Conservation (phyloP, 2,797 vertebrate genomes). For the Pantherophis vulpinus region DNA sequence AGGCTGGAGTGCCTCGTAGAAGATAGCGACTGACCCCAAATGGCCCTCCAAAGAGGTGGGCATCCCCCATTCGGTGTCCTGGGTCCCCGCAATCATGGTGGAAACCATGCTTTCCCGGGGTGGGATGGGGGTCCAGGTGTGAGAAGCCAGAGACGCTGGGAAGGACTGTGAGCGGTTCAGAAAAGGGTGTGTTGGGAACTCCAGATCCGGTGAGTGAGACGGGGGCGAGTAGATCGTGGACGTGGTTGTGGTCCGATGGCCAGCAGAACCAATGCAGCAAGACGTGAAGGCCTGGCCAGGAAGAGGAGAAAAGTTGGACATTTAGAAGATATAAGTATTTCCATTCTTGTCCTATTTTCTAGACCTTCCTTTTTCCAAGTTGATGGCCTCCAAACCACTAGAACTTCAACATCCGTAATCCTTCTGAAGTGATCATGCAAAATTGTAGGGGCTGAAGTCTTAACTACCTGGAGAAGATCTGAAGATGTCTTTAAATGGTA, state of each 20-base stretch:
- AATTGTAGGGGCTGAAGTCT: neutral
- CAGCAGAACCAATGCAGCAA: slow-evolving; percentile 95
- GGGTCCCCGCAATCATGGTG: slow-evolving; percentile 87
- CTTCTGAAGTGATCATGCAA: neutral
- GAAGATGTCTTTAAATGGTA: neutral
- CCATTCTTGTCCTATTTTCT: neutral
- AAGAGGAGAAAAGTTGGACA: neutral
- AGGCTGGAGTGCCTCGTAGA: slow-evolving; percentile 86
- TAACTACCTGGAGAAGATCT: neutral
- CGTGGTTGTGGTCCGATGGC: slow-evolving; percentile 89
- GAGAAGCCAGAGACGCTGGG: slow-evolving; percentile 78
- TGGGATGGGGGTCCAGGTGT: slow-evolving; percentile 55
- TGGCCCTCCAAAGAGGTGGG: slow-evolving; percentile 92
- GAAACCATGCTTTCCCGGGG: slow-evolving; percentile 76
- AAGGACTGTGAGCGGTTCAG: slow-evolving; percentile 91
- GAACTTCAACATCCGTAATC: neutral
- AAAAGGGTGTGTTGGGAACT: slow-evolving; percentile 74
- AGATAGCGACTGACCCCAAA: slow-evolving; percentile 90
- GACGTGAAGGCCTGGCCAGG: slow-evolving; percentile 88
- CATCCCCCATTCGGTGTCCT: slow-evolving; percentile 93
- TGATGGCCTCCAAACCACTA: neutral
- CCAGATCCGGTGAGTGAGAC: slow-evolving; percentile 51
- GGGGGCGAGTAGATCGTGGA: slow-evolving; percentile 65
- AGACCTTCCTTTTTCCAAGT: neutral
- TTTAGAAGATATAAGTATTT: too few species aligned